A percentile compares a stretch with the other conserved stretches of the same genome.
phyloP scores from a whole-genome alignment of 2,888 invertebrate genomes.

The Aspidiotus destructor region DNA sequence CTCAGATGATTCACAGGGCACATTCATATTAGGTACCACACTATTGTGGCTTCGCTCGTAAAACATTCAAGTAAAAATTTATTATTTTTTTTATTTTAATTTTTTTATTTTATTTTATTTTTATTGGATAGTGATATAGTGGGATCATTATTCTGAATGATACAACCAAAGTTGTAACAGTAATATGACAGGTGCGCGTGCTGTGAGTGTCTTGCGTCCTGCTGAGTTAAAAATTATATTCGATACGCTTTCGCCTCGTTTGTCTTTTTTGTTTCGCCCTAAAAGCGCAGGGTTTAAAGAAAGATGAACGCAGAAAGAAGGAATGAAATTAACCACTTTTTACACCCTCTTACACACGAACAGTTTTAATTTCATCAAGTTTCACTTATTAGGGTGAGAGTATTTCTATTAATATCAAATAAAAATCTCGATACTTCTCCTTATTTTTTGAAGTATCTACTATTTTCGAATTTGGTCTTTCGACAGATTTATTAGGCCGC shows the following conservation, averaged over 20 bases:
- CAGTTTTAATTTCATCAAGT: slow-evolving; percentile 22
- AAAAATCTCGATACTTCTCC: neutral
- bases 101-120: slow-evolving; percentile 23
- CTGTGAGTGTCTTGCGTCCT: slow-evolving; percentile 28
- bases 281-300: no score
- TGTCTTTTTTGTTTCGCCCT: no score
- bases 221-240: slow-evolving; percentile 30
- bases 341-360: no score
- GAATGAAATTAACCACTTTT: no score
- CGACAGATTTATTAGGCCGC: slow-evolving; percentile 9
- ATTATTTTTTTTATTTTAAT: slow-evolving; percentile 23
- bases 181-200: slow-evolving; percentile 31
- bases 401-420: slow-evolving; percentile 14
- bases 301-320: no score
- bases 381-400: slow-evolving; percentile 30
- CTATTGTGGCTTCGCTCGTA: slow-evolving; percentile 5
- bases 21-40: no score
- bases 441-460: neutral
- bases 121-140: slow-evolving; percentile 31
- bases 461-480: slow-evolving; percentile 5
- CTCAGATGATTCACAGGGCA: no score
- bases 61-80: slow-evolving; percentile 20
- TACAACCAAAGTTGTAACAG: no score
- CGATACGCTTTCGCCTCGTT: slow-evolving; percentile 16
- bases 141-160: slow-evolving; percentile 29